phyloP scores from a whole-genome alignment of 1,140 invertebrate species.

The Zaprionus tsacasi region DNA sequence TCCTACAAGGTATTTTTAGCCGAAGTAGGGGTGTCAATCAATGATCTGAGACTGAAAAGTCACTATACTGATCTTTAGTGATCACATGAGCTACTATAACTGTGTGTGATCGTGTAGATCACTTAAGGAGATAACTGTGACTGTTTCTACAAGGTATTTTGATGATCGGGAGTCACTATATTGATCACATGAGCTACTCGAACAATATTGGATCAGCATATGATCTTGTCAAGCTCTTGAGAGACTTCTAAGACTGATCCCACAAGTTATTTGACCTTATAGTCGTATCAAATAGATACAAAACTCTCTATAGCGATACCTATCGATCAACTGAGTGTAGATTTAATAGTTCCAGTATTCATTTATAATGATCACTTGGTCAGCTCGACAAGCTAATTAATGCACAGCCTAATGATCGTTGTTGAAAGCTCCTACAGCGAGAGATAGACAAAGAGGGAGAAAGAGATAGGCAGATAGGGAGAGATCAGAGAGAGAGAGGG shows the following conservation, averaged over 20 bases:
- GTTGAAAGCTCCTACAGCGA: constrained; percentile 5
- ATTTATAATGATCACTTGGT: constrained; percentile 28
- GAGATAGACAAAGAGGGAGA: background rate
- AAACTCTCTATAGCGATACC: no score
- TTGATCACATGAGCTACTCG: no score
- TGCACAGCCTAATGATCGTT: constrained; percentile 33
- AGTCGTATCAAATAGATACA: no score
- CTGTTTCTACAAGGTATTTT: no score
- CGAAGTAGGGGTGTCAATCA: background rate
- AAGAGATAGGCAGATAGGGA: background rate
- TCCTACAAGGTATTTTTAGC: background rate
- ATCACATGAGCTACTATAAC: background rate
- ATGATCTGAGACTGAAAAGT: no score
- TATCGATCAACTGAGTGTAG: background rate
- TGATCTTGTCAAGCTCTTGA: no score
- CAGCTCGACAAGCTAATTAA: constrained; percentile 32
- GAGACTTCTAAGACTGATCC: no score
- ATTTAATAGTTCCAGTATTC: constrained; percentile 12
- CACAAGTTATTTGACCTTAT: no score
- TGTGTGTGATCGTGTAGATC: no score
- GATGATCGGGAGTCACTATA: no score
- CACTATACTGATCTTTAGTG: background rate
- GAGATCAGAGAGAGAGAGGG: background rate
- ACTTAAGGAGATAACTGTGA: no score
- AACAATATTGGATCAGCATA: no score